Percentiles rank a stretch among this genome's conserved stretches.
These are phyloP conservation scores for Nymphalis c-album DNA, from an alignment of 2,888 invertebrate genomes.

Conservation along the genomic window DNA sequence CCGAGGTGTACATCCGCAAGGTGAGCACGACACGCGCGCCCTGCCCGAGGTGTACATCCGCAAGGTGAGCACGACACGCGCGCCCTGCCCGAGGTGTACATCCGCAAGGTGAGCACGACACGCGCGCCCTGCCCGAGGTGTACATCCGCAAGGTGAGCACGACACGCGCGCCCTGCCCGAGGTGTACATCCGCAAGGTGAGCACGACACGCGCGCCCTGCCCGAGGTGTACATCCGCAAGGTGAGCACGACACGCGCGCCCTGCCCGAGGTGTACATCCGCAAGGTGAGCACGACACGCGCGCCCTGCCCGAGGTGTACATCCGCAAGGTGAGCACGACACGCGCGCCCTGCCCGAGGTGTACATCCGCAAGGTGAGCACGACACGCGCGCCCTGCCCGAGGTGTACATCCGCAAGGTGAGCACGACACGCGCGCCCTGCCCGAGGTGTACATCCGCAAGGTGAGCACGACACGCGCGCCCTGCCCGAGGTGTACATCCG, in stretches of 20 bases:
- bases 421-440: slow-evolving; percentile 85
- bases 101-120: slow-evolving; percentile 90
- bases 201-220: slow-evolving; percentile 85
- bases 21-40: slow-evolving; percentile 83
- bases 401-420: slow-evolving; percentile 89
- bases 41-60: slow-evolving; percentile 92
- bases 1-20: slow-evolving; percentile 92
- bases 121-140: slow-evolving; percentile 91
- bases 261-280: slow-evolving; percentile 92
- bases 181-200: slow-evolving; percentile 89
- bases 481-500: slow-evolving; percentile 92
- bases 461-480: slow-evolving; percentile 83
- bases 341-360: slow-evolving; percentile 91
- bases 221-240: slow-evolving; percentile 92
- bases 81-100: slow-evolving; percentile 89
- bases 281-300: slow-evolving; percentile 86
- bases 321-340: slow-evolving; percentile 90
- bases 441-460: slow-evolving; percentile 92
- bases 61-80: slow-evolving; percentile 86
- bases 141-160: slow-evolving; percentile 87
- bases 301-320: slow-evolving; percentile 89
- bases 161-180: slow-evolving; percentile 90
- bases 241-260: slow-evolving; percentile 83
- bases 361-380: slow-evolving; percentile 87
- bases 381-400: slow-evolving; percentile 90